These are phyloP conservation scores for Enteromius treurensis DNA, from an alignment of 2,797 vertebrate genomes.

Conservation along the genomic window DNA sequence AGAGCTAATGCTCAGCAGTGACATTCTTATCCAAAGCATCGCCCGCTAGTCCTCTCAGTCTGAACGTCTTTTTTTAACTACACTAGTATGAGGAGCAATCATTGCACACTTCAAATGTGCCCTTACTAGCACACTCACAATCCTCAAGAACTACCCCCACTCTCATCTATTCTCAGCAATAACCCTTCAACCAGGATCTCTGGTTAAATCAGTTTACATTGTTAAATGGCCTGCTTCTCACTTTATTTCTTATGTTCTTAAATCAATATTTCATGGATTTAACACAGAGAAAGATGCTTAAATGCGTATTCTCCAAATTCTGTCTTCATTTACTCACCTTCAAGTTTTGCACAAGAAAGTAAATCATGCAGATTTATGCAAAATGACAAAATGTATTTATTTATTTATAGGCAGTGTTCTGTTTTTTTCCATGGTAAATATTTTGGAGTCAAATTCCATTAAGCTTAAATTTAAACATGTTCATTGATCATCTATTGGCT, in stretches of 20 bases:
- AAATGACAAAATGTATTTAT: neutral
- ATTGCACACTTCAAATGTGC: slow-evolving; percentile 5
- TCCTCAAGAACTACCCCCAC: neutral
- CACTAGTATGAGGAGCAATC: neutral
- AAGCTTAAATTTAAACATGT: neutral
- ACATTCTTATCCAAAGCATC: neutral
- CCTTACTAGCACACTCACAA: neutral
- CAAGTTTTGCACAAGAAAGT: neutral
- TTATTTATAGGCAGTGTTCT: no score
- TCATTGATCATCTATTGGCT: neutral
- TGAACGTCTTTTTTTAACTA: slow-evolving; percentile 22
- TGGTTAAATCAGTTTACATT: neutral
- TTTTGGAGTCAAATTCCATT: neutral
- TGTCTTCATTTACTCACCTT: neutral
- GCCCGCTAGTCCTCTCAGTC: neutral
- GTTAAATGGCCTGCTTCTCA: neutral
- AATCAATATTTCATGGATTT: neutral
- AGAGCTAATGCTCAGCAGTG: slow-evolving; percentile 10
- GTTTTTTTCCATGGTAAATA: neutral
- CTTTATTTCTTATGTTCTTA: neutral
- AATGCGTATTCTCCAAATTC: neutral
- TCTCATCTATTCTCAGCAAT: slow-evolving; percentile 3
- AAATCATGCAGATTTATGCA: neutral
- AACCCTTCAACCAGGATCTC: neutral
- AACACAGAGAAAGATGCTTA: neutral